Percentiles rank a stretch among this genome's conserved stretches.
These are phyloP conservation scores for Notospermus geniculatus DNA, from an alignment of 1,140 invertebrate species.

Conservation along the genomic window DNA sequence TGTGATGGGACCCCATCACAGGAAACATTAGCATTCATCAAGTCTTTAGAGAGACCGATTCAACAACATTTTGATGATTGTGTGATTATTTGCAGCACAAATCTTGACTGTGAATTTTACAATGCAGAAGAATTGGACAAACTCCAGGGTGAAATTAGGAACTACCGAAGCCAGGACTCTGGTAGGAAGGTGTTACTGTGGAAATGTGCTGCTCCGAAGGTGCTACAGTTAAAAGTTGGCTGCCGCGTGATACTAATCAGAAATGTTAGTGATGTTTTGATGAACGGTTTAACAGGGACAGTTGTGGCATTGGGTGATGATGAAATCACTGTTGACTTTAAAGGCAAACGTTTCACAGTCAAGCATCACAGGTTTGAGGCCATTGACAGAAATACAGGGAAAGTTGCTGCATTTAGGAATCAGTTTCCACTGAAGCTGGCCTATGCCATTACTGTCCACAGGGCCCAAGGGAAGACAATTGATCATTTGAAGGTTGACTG, in stretches of 20 bases:
- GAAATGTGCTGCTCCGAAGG: background rate
- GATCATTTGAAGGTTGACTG: conserved; percentile 17
- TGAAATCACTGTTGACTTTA: conserved; percentile 1
- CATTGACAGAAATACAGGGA: background rate
- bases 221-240: conserved; percentile 6
- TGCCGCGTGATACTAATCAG: background rate
- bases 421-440: conserved; percentile 23
- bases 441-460: conserved; percentile 25
- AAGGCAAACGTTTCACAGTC: background rate
- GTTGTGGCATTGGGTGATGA: background rate
- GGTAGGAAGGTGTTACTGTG: background rate
- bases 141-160: background rate
- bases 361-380: background rate
- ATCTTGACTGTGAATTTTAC: background rate
- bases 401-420: background rate
- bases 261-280: background rate
- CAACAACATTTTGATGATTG: background rate
- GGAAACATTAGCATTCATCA: background rate
- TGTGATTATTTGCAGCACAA: background rate
- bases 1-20: background rate
- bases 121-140: background rate
- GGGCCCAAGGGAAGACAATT: conserved; percentile 21
- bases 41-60: background rate
- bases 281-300: conserved; percentile 1
- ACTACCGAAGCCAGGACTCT: background rate